phyloP scores from a whole-genome alignment of 2,797 vertebrate genomes.

The Clarias fuscus region DNA sequence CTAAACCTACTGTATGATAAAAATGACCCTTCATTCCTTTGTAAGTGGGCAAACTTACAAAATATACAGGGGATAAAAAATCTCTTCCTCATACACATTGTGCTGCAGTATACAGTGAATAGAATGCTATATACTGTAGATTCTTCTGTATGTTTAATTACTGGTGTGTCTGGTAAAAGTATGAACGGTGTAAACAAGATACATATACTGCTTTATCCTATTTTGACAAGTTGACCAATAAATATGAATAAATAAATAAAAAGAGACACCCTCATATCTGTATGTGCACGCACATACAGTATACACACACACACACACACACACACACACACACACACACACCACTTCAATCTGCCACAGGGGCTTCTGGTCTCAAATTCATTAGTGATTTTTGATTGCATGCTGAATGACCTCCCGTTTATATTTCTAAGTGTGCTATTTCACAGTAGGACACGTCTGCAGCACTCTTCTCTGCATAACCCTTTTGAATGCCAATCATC shows the following conservation, averaged over 20 bases:
- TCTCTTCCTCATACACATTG: too few relatives aligned
- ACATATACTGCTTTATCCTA: neutral
- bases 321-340: neutral
- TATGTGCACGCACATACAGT: conserved; percentile 5
- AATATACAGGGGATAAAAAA: too few relatives aligned
- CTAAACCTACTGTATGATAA: too few relatives aligned
- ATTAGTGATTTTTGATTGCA: conserved; percentile 46
- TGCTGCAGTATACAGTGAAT: neutral
- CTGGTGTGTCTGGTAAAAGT: neutral
- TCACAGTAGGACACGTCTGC: conserved; percentile 45
- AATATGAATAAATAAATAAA: neutral
- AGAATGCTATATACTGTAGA: neutral
- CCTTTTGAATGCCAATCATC: conserved; percentile 8
- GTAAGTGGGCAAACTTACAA: too few relatives aligned
- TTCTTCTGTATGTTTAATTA: neutral
- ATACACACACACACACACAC: neutral
- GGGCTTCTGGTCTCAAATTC: conserved; percentile 21
- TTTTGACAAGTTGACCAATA: neutral
- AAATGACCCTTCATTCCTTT: too few relatives aligned
- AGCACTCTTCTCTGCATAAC: neutral
- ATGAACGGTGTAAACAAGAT: neutral
- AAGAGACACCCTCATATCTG: neutral
- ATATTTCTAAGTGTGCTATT: conserved; percentile 56
- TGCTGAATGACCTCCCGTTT: conserved; percentile 40
- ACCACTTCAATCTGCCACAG: neutral